A percentile compares a stretch with the other conserved stretches of the same genome.
phyloP scores from a whole-genome alignment of 2,888 invertebrate genomes.

The Melanargia galathea region DNA sequence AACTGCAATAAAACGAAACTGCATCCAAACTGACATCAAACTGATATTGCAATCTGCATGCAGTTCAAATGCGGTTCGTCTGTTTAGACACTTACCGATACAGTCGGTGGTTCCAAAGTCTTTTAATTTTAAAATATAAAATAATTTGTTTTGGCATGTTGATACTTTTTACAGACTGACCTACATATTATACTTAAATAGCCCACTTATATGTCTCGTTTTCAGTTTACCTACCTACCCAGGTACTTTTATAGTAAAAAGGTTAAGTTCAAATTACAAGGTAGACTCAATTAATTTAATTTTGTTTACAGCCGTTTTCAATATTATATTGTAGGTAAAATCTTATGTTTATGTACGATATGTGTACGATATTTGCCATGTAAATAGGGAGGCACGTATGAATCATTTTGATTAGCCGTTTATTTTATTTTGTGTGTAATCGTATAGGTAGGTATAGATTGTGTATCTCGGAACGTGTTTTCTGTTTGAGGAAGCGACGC shows the following conservation, averaged over 20 bases:
- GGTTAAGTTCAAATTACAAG: not conserved
- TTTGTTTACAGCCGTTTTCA: not conserved
- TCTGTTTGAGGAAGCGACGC: constrained; percentile 42
- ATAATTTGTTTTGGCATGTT: no score
- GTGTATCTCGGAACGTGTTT: constrained; percentile 44
- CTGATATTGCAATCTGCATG: no score
- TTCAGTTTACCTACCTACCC: not conserved
- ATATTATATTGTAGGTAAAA: not conserved
- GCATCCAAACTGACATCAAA: no score
- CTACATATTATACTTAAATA: no score
- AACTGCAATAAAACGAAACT: no score
- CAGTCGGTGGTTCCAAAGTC: not conserved
- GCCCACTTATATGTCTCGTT: no score
- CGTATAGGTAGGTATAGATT: constrained; percentile 32
- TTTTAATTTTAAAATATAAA: constrained; percentile 12
- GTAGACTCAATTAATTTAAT: not conserved
- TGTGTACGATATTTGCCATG: not conserved
- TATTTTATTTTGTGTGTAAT: constrained; percentile 39
- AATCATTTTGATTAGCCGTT: constrained; percentile 42
- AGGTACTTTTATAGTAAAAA: not conserved
- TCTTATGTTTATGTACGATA: not conserved
- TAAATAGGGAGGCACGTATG: constrained; percentile 31
- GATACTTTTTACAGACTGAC: no score
- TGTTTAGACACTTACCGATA: no score
- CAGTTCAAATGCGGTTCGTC: no score